Evolutionary conservation across 2,797 vertebrate genomes (phyloP), one percentile per base, ranked within the genome.

Genomic region (Ctenopoma multispine): DNA sequence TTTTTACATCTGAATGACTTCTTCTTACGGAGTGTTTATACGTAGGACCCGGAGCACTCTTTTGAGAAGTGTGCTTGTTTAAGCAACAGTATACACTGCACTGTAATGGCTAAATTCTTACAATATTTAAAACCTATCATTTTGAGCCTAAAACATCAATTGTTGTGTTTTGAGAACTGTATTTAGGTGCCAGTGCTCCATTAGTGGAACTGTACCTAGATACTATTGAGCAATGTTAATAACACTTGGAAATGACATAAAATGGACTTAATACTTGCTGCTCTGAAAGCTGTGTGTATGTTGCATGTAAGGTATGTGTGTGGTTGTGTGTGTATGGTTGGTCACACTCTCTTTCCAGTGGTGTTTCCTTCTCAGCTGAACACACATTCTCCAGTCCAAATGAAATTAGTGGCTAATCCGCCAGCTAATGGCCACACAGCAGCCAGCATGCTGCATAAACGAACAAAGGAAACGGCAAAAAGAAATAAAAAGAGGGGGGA

Each of bases 341-440:
- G n/a, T 51, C 27, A 60, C 62, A 46, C 34, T 57, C 49, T 47
- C 20, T 55, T 27, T 62, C 54, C 15, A 31, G 43, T 44, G 36
- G 57, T 0, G 23, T 78, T 81, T 61, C 53, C 44, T 80, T 74
- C 56, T 63, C 41, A 4, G 41, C 68, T 65, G 47, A 86, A 79
- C 40, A 78, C 79, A 77, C 47, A 77, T 72, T 88, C 66, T 79
- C 79, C 12, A 10, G 59, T 77, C 74, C 82, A 91, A 93, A 92
- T 90, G 69, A 93, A 93, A 93, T 92, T 82, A 93, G 81, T 24
- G 47, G 74, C 81, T 92, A 91, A 93, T 92, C 89, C 81, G 59
- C 61, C n/a, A 77, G 74, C 83, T 89, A 89, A 82, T 89, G 71
- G 83, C 56, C 75, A 74, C 57, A 77, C 57, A 77, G 72, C 72